Evolutionary conservation across 2,113 vertebrate genomes (phyloP).

Genomic region (Coregonus clupeaformis): DNA sequence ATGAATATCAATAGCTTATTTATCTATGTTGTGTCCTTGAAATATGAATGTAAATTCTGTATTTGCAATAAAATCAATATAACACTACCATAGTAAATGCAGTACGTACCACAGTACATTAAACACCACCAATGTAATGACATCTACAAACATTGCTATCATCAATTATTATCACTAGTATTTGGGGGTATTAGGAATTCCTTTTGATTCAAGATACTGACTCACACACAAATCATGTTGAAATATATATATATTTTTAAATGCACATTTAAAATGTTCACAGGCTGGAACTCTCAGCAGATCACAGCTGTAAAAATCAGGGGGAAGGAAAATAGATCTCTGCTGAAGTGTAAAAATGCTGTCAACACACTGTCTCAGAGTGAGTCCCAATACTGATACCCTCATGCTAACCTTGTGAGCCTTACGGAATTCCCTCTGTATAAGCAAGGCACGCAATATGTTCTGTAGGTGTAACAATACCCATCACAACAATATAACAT

Average conservation of each 20-base stretch:
- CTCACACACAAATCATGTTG: background rate
- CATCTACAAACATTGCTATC: background rate
- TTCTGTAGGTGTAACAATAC: too few species aligned
- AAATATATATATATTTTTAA: background rate
- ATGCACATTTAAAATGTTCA: background rate
- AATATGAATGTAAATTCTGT: background rate
- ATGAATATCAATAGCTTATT: background rate
- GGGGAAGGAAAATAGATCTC: background rate
- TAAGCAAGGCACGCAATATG: background rate
- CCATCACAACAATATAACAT: too few species aligned
- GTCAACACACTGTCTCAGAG: constrained; percentile 12
- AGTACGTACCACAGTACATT: background rate
- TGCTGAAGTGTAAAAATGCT: background rate
- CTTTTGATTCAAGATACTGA: background rate
- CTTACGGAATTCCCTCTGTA: background rate
- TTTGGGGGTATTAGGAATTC: background rate
- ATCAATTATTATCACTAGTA: background rate
- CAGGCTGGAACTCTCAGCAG: background rate
- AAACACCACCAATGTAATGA: background rate
- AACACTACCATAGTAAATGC: background rate
- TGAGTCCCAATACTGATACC: constrained; percentile 20
- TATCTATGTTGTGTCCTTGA: background rate
- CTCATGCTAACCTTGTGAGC: constrained; percentile 12
- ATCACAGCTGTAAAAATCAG: constrained; percentile 32
- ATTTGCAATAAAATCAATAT: background rate